Conservation (phyloP, 2,888 invertebrate genomes). For the Caenorhabditis afra region DNA sequence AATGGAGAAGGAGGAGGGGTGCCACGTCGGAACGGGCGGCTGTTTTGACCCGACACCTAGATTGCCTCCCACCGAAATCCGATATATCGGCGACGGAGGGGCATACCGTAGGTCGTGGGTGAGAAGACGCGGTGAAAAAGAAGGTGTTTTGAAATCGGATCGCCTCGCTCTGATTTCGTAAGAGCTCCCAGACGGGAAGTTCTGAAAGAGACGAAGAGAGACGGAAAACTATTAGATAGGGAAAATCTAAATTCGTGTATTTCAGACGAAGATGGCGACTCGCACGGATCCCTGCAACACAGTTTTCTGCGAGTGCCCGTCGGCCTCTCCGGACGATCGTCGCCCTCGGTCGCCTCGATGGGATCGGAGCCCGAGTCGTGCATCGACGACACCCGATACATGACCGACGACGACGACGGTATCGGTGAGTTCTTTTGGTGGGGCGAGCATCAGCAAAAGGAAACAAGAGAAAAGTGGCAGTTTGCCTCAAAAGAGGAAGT, state of each 20-base stretch:
- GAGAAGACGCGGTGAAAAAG: neutral
- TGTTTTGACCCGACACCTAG: constrained; percentile 46
- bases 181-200: neutral
- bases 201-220: neutral
- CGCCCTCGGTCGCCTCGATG: constrained; percentile 74
- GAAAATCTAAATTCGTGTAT: neutral
- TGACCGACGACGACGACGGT: constrained; percentile 68
- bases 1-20: neutral
- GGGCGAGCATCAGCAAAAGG: no score
- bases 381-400: constrained; percentile 69
- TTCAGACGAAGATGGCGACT: constrained; percentile 65
- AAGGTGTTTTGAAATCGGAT: constrained; percentile 39
- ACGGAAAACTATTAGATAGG: neutral
- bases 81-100: constrained; percentile 14
- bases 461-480: constrained; percentile 8
- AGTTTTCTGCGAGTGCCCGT: constrained; percentile 70
- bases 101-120: neutral
- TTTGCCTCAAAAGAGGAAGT: no score
- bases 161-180: constrained; percentile 7
- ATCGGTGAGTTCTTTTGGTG: constrained; percentile 69
- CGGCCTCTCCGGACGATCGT: constrained; percentile 63
- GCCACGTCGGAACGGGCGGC: constrained; percentile 24
- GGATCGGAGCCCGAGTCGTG: constrained; percentile 75
- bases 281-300: constrained; percentile 58
- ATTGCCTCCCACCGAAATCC: constrained; percentile 29